These are phyloP conservation scores for Trypoxylus dichotomus DNA, from an alignment of 1,140 invertebrate species.

Conservation along the genomic window DNA sequence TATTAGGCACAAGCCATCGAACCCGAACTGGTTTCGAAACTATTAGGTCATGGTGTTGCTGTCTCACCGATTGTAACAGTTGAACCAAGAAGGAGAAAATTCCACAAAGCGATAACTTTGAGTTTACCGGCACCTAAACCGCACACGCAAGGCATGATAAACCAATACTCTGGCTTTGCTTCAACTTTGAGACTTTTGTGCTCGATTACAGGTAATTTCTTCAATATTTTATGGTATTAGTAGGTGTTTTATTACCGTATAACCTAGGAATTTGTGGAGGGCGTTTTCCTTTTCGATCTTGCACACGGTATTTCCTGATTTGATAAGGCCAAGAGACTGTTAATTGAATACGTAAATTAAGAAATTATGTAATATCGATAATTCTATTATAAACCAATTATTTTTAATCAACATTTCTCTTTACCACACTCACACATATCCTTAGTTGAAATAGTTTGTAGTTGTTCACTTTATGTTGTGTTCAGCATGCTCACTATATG, in stretches of 20 bases:
- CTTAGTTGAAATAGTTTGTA: not conserved
- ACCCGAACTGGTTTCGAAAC: constrained; percentile 77
- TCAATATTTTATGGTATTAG: not conserved
- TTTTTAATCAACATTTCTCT: not conserved
- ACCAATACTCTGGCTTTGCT: constrained; percentile 80
- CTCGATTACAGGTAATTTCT: constrained; percentile 84
- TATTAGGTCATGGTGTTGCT: constrained; percentile 86
- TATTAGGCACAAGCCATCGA: constrained; percentile 86
- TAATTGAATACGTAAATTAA: not conserved
- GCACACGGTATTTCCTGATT: constrained; percentile 22
- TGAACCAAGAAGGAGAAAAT: constrained; percentile 91
- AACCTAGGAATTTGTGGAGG: constrained; percentile 3
- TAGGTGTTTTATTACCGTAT: not conserved
- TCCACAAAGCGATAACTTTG: constrained; percentile 94
- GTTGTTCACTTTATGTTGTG: constrained; percentile 17
- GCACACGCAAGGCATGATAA: constrained; percentile 84
- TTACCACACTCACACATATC: not conserved
- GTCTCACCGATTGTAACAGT: constrained; percentile 96
- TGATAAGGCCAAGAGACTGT: not conserved
- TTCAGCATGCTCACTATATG: constrained; percentile 27
- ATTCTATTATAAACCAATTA: not conserved
- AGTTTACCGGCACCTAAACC: constrained; percentile 92
- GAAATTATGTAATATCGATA: not conserved
- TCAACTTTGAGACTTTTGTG: constrained; percentile 85
- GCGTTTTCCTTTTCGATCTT: not conserved